phyloP scores from a whole-genome alignment of 2,888 invertebrate species.

The Volucella bombylans region DNA sequence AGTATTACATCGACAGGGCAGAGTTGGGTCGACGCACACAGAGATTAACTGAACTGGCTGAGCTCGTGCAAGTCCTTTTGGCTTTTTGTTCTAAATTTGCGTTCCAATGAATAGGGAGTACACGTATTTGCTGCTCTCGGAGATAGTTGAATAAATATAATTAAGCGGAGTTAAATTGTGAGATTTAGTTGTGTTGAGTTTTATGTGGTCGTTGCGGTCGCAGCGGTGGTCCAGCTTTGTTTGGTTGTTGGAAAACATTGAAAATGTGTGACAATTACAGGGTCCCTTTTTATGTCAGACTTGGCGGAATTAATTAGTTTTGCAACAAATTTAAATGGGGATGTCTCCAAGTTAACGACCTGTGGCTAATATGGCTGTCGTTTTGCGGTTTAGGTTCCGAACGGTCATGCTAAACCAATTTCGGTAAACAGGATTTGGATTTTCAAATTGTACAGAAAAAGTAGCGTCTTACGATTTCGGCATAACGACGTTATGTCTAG shows the following conservation, averaged over 20 bases:
- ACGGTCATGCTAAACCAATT: too few relatives aligned
- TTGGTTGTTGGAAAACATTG: slow-evolving; percentile 6
- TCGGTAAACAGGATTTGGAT: too few relatives aligned
- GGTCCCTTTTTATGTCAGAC: not conserved
- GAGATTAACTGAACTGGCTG: slow-evolving; percentile 24
- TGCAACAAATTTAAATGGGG: not conserved
- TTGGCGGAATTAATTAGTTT: slow-evolving; percentile 14
- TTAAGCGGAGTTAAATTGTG: slow-evolving; percentile 22
- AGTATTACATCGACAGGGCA: slow-evolving; percentile 6
- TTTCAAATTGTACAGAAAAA: too few relatives aligned
- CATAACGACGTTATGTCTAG: too few relatives aligned
- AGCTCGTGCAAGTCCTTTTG: slow-evolving; percentile 10
- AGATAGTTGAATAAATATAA: slow-evolving; percentile 56
- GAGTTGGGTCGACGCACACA: not conserved
- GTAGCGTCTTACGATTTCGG: too few relatives aligned
- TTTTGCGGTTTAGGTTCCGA: too few relatives aligned
- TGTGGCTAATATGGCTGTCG: too few relatives aligned
- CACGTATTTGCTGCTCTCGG: not conserved
- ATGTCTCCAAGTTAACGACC: too few relatives aligned
- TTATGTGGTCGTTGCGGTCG: not conserved
- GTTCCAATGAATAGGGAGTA: slow-evolving; percentile 25
- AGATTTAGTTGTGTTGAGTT: slow-evolving; percentile 9
- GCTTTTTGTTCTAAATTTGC: slow-evolving; percentile 34
- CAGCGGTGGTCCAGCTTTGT: too few relatives aligned
- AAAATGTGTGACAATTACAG: slow-evolving; percentile 33